These are phyloP conservation scores for Glandiceps talaboti DNA, from an alignment of 53 echinoderm and acorn worm species.

Conservation along the genomic window DNA sequence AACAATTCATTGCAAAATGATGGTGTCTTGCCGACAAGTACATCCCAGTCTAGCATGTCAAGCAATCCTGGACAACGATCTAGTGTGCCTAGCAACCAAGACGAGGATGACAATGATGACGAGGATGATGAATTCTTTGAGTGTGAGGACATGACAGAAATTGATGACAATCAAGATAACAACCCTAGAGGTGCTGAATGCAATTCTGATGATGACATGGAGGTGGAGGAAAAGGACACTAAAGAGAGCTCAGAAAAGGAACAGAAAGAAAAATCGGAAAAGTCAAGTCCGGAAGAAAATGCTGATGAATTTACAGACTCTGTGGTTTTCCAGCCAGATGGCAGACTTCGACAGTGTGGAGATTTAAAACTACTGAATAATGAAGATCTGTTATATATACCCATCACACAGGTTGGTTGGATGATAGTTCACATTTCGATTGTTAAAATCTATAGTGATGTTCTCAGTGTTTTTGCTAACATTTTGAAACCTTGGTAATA, in stretches of 20 bases:
- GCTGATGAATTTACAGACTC: not conserved
- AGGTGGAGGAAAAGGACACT: constrained; percentile 10
- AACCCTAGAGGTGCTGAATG: constrained; percentile 18
- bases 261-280: constrained; percentile 1
- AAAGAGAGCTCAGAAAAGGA: not conserved
- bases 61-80: not conserved
- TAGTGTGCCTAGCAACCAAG: not conserved
- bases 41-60: not conserved
- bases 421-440: too few species aligned
- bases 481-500: too few species aligned
- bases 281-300: not conserved
- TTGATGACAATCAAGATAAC: constrained; percentile 12
- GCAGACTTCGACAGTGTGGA: constrained; percentile 64
- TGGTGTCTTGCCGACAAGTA: not conserved
- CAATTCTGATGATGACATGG: not conserved
- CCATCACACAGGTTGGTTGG: constrained; percentile 75
- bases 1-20: constrained; percentile 5
- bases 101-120: constrained; percentile 27
- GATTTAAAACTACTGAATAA: constrained; percentile 53
- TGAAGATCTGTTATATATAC: constrained; percentile 75
- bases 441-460: too few species aligned
- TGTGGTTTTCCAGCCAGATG: constrained; percentile 28
- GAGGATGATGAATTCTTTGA: constrained; percentile 96
- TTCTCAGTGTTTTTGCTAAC: too few species aligned
- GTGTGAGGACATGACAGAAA: constrained; percentile 42